phyloP scores from a whole-genome alignment of 2,113 vertebrate species.

The Otis tarda region DNA sequence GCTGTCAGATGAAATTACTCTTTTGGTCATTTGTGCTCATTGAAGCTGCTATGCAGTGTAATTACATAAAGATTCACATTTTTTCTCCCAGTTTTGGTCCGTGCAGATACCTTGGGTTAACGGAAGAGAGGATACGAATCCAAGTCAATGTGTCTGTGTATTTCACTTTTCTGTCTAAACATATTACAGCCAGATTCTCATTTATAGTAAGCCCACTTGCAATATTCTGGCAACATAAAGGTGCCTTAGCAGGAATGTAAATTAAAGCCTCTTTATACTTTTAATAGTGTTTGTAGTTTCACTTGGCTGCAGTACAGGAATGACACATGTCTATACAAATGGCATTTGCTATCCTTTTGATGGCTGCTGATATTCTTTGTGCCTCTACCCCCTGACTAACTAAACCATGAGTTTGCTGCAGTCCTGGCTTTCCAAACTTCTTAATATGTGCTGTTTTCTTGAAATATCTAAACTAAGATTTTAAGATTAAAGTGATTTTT shows the following conservation, averaged over 20 bases:
- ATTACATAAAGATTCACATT: not conserved
- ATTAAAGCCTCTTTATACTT: conserved; percentile 46
- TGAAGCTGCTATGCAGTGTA: not conserved
- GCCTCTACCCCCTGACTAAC: not conserved
- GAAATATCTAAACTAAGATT: not conserved
- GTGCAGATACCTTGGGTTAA: not conserved
- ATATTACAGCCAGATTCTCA: conserved; percentile 46
- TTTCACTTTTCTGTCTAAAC: conserved; percentile 34
- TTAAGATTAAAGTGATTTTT: not conserved
- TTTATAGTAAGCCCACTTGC: conserved; percentile 35
- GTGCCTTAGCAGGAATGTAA: conserved; percentile 37
- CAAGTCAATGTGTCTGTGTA: conserved; percentile 23
- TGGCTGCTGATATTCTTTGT: conserved; percentile 7
- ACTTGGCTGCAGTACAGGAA: conserved; percentile 61
- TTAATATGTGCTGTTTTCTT: not conserved
- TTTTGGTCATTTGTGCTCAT: not conserved
- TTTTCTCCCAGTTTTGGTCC: not conserved
- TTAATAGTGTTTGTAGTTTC: conserved; percentile 60
- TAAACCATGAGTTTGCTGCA: not conserved
- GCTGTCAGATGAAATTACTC: not conserved
- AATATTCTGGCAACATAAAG: conserved; percentile 37
- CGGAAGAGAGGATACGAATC: not conserved
- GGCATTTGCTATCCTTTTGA: conserved; percentile 34
- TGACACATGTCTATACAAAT: conserved; percentile 53
- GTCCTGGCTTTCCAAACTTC: not conserved